Evolutionary conservation across 1,140 invertebrate genomes (phyloP).

Genomic region (Pemphigus obesinymphae): DNA sequence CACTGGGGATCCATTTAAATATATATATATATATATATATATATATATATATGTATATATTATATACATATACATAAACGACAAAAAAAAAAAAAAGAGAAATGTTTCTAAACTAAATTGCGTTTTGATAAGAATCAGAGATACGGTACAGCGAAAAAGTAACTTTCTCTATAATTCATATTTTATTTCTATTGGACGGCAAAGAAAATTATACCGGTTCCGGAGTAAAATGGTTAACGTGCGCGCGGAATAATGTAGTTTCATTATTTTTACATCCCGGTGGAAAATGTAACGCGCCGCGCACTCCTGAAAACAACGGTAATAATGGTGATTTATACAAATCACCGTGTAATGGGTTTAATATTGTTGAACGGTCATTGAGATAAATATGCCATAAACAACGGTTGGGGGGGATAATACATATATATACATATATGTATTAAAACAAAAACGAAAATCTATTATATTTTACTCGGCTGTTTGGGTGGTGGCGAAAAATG

Average conservation of each 20-base stretch:
- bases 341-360: not conserved
- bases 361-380: not conserved
- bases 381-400: conserved; percentile 15
- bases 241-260: not conserved
- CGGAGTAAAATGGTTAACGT: not conserved
- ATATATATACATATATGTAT: no score
- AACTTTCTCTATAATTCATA: not conserved
- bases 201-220: not conserved
- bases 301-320: not conserved
- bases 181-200: not conserved
- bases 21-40: no score
- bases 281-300: not conserved
- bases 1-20: not conserved
- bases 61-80: no score
- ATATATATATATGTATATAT: no score
- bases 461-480: not conserved
- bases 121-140: not conserved
- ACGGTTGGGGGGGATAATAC: no score
- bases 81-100: not conserved
- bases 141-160: not conserved
- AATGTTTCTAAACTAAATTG: not conserved
- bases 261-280: not conserved
- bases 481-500: no score
- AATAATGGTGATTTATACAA: conserved; percentile 15
- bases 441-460: not conserved